Evolutionary conservation across 2,888 invertebrate genomes (phyloP).

Genomic region (Drosophila mimica): DNA sequence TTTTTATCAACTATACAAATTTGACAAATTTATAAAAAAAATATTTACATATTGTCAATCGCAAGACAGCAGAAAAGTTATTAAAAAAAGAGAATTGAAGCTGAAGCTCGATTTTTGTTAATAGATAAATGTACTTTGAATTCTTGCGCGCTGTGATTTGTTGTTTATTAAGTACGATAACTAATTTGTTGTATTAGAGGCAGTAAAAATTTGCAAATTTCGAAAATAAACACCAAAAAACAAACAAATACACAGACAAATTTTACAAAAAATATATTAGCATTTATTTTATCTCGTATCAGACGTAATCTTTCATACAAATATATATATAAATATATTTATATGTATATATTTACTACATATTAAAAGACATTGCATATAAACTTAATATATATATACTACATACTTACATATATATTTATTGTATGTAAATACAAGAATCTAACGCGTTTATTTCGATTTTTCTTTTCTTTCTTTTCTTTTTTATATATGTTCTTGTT

Average conservation of each 20-base stretch:
- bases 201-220: constrained; percentile 36
- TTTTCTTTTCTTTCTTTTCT: constrained; percentile 84
- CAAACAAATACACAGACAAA: constrained; percentile 34
- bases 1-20: constrained; percentile 42
- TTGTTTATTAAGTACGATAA: constrained; percentile 10
- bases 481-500: constrained; percentile 84
- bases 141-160: constrained; percentile 34
- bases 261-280: constrained; percentile 30
- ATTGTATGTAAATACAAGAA: constrained; percentile 81
- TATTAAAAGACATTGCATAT: constrained; percentile 34
- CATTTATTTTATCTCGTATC: constrained; percentile 44
- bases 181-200: constrained; percentile 33
- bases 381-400: constrained; percentile 29
- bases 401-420: constrained; percentile 48
- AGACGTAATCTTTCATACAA: constrained; percentile 42
- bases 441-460: constrained; percentile 85
- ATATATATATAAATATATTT: constrained; percentile 35
- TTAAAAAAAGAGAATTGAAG: constrained; percentile 15
- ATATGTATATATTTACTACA: constrained; percentile 34
- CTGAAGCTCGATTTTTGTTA: constrained; percentile 21
- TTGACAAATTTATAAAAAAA: constrained; percentile 46
- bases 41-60: constrained; percentile 76
- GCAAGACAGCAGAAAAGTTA: constrained; percentile 66
- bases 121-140: constrained; percentile 20
- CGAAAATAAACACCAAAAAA: constrained; percentile 18